These are phyloP conservation scores for Muscicapa adusta DNA, from an alignment of 2,113 vertebrate genomes.

Conservation along the genomic window DNA sequence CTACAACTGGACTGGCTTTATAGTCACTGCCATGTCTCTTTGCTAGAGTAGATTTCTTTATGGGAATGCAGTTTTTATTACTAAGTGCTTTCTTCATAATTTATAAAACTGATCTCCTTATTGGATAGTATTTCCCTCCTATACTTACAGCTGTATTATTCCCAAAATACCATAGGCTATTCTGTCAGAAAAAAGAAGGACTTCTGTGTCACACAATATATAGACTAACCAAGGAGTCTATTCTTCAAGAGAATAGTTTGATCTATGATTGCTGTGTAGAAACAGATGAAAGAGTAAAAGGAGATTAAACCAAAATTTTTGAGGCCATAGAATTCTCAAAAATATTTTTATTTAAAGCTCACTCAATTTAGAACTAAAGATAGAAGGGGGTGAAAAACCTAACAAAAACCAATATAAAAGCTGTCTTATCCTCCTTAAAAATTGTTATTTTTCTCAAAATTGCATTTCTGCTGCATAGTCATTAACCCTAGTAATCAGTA, in stretches of 20 bases:
- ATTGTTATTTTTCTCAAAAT: background rate
- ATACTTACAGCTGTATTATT: background rate
- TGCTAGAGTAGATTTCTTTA: background rate
- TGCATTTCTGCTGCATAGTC: background rate
- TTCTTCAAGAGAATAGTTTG: background rate
- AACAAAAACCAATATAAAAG: background rate
- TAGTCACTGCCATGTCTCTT: background rate
- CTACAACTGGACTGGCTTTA: background rate
- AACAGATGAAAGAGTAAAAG: background rate
- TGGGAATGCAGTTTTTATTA: background rate
- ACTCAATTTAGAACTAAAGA: background rate
- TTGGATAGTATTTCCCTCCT: background rate
- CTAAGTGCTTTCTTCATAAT: background rate
- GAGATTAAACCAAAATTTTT: background rate
- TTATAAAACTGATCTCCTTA: background rate
- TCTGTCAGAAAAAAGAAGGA: background rate
- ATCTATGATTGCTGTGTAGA: background rate
- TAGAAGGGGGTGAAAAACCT: rapidly evolving
- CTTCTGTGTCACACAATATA: background rate
- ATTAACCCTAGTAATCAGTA: background rate
- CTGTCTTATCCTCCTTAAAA: background rate
- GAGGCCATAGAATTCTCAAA: background rate
- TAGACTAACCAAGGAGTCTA: background rate
- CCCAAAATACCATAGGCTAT: background rate
- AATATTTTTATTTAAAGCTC: background rate